Evolutionary conservation across 2,797 vertebrate species (phyloP), one percentile per base, ranked within the genome.

Genomic region (Octomys mimax): DNA sequence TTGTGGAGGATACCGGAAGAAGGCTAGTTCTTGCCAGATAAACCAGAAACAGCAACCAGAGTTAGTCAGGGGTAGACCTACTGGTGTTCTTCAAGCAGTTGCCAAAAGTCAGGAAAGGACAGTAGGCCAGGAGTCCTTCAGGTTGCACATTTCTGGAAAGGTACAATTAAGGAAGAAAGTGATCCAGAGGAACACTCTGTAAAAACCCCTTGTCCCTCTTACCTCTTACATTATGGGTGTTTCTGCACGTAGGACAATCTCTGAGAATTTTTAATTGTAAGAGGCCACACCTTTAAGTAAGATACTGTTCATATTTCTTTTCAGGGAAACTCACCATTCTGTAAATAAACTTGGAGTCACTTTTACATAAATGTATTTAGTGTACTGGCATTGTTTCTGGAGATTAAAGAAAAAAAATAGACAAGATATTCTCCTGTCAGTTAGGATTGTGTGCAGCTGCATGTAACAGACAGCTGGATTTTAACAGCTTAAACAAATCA

Each of bases 341-440:
- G 61, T 42, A 97, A 97, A 87, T 96, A 97, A 94, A 91, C 96
- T 87, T 85, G 79, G 79, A 97, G 98, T 97, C 22, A 88, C 92
- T 97, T 98, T 98, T 78, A 94, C 96, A 95, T 97, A 97, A 87
- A 96, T 87, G 92, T 95, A 78, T 96, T 97, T 97, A 62, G 64
- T 85, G 68, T 52, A 33, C 66, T 75, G 68, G 82, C 1, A 0
- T 94, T 46, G 57, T 87, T 86, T 59, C 18, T 91, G 64, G 73
- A 92, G 83, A 83, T 13, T 66, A 8, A 21, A 21, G 11, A 91
- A 95, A 90, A 93, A 94, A 94, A 90, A 71, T 39, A 89, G 77
- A 71, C 0, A 36, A 33, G 46, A 70, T 79, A 77, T 75, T 14
- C 33, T 90, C 64, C 91, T 94, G 86, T 92, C 92, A 87, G 46